phyloP scores from a whole-genome alignment of 2,888 invertebrate genomes.

The Athalia cordata region DNA sequence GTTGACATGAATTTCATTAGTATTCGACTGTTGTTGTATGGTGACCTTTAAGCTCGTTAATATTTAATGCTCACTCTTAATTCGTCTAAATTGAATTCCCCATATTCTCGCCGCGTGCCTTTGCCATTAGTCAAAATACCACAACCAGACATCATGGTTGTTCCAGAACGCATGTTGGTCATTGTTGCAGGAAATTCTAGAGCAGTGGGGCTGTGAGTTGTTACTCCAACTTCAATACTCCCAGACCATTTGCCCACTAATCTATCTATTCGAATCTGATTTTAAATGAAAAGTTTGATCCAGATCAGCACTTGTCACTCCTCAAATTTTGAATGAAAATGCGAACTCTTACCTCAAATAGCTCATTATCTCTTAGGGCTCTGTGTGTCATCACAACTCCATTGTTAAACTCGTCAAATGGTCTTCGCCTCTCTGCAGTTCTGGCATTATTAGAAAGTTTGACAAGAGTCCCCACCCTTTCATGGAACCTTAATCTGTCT shows the following conservation, averaged over 20 bases:
- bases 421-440: conserved; percentile 90
- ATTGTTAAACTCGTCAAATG: conserved; percentile 95
- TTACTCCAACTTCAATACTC: conserved; percentile 94
- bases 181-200: conserved; percentile 96
- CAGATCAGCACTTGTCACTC: not conserved
- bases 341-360: conserved; percentile 82
- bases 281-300: conserved; percentile 43
- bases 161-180: conserved; percentile 94
- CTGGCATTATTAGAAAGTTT: conserved; percentile 88
- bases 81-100: conserved; percentile 94
- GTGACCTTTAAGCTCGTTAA: no score
- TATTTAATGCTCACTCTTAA: conserved; percentile 78
- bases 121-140: conserved; percentile 97
- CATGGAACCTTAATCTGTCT: conserved; percentile 89
- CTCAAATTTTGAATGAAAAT: not conserved
- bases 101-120: conserved; percentile 94
- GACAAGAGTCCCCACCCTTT: conserved; percentile 90
- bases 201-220: conserved; percentile 92
- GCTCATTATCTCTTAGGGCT: conserved; percentile 89
- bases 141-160: conserved; percentile 97
- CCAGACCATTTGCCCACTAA: conserved; percentile 97
- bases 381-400: conserved; percentile 97
- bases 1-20: conserved; percentile 44
- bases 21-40: no score
- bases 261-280: conserved; percentile 89